Evolutionary conservation across 1,140 invertebrate species (phyloP), one percentile per base, ranked within the genome.

Genomic region (Oreohelix idahoensis): DNA sequence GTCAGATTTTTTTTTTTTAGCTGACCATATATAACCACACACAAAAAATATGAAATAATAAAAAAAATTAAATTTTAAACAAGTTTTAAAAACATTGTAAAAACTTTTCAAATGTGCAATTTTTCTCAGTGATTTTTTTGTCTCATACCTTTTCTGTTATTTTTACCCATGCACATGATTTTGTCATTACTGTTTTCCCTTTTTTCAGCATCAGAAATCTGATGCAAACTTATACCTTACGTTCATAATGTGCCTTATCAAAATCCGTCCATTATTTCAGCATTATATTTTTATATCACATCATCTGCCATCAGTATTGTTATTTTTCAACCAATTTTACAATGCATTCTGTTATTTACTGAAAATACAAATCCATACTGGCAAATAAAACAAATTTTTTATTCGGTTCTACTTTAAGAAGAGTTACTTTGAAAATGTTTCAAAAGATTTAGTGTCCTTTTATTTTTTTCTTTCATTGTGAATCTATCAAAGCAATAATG

Each of bases 171-270:
- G 17, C 17, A 49, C 53, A 58, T 58, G 42, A 58, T 58, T 5
- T 8, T 45, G 42, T 45, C 42, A 45, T 45, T n/a, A n/a, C n/a
- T 45, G 42, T 58, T 58, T 58, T 58, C 2, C n/a, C n/a, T n/a
- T 58, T 58, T 58, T 23, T 15, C 51, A 58, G 51, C 51, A 15
- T 23, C 51, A 58, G 51, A 10, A 23, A 17, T 58, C 26, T 58
- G 51, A 26, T 26, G 26, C 51, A 11, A 58, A 58, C 10, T 58
- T 58, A 15, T 58, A 11, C 10, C 20, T 11, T 66, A 32, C 63
- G 29, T 32, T 66, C 63, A 66, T 66, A 4, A 39, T 35, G 29
- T 75, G 71, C 80, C 80, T 82, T 82, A 82, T 82, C 80, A 75
- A 20, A 53, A 49, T 82, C 80, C 80, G 80, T 82, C 80, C 80